Evolutionary conservation across 2,888 invertebrate species (phyloP).

Genomic region (Agonopterix alstromeriana): DNA sequence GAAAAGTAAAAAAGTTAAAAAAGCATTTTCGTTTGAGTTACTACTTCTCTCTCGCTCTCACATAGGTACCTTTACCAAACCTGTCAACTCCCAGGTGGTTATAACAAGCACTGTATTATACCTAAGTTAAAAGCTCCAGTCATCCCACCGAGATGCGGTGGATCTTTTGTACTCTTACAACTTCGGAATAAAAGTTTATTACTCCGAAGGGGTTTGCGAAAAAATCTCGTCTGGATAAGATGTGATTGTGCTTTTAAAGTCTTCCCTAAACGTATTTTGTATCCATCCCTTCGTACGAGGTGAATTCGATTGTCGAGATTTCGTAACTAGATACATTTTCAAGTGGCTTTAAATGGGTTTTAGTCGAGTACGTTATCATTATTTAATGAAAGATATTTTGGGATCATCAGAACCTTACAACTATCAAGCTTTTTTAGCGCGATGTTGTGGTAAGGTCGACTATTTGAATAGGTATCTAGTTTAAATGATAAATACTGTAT

Average conservation of each 20-base stretch:
- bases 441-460: no score
- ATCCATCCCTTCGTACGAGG: no score
- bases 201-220: conserved; percentile 3
- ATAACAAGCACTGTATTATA: conserved; percentile 29
- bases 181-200: conserved; percentile 10
- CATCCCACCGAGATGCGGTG: conserved; percentile 28
- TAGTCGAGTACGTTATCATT: no score
- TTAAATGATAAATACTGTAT: no score
- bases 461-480: no score
- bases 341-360: no score
- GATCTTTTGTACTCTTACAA: conserved; percentile 24
- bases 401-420: no score
- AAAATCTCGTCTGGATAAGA: not conserved
- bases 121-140: conserved; percentile 32
- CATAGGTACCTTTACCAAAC: not conserved
- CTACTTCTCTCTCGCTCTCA: not conserved
- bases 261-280: not conserved
- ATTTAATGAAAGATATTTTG: no score
- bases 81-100: conserved; percentile 31
- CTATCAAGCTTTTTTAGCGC: no score
- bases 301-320: no score
- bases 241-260: not conserved
- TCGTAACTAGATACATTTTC: no score
- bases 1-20: no score
- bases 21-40: not conserved